Conservation (phyloP, 2,113 vertebrate genomes). For the Pantherophis guttatus region DNA sequence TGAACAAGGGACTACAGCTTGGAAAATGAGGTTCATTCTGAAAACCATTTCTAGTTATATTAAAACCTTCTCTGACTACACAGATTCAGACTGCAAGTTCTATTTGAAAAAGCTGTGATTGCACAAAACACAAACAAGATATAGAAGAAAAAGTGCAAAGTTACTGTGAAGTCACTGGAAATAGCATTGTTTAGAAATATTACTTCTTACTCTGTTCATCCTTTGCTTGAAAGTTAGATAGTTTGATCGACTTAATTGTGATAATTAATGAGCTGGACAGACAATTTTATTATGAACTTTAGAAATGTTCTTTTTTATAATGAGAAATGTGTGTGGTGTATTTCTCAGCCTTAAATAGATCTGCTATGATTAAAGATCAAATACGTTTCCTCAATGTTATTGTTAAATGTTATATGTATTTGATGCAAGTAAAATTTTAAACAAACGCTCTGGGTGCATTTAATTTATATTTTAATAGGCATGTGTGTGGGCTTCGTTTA, state of each 20-base stretch:
- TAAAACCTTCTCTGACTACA: background rate
- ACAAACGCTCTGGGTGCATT: conserved; percentile 18
- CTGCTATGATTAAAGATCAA: background rate
- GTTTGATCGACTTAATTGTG: background rate
- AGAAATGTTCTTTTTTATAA: background rate
- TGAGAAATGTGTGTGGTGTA: background rate
- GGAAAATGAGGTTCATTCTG: background rate
- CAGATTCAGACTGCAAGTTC: background rate
- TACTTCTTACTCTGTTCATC: background rate
- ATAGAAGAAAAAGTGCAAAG: background rate
- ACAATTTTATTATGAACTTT: background rate
- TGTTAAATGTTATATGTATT: background rate
- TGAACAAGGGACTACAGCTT: background rate
- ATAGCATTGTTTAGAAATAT: background rate
- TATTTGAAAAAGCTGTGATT: background rate
- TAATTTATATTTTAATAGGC: conserved; percentile 34
- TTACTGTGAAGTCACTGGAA: background rate
- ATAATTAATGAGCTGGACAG: background rate
- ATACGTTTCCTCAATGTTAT: background rate
- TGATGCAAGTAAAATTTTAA: conserved; percentile 4
- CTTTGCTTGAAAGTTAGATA: background rate
- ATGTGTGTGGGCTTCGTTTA: background rate
- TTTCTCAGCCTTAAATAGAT: background rate
- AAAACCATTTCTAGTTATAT: background rate
- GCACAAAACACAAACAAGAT: background rate